Evolutionary conservation across 2,113 vertebrate genomes (phyloP).

Genomic region (Triplophysa dalaica): DNA sequence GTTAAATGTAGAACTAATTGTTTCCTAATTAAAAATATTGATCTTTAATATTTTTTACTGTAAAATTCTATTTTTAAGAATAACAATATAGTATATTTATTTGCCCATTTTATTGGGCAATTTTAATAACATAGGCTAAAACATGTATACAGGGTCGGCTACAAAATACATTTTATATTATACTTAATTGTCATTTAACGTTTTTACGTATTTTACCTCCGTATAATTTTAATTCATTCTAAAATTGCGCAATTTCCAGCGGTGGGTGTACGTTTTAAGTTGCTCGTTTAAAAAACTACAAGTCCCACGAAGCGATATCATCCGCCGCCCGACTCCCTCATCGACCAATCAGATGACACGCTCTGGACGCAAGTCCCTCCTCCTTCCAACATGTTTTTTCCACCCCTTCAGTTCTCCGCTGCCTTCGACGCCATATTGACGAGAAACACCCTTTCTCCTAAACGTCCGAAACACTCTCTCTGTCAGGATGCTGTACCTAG

Average conservation of each 20-base stretch:
- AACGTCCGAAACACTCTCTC: slow-evolving; percentile 55
- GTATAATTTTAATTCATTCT: background rate
- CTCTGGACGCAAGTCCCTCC: slow-evolving; percentile 59
- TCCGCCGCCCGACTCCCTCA: background rate
- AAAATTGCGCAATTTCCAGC: background rate
- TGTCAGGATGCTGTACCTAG: slow-evolving; percentile 91
- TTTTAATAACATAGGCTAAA: too few species aligned
- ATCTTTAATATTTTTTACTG: too few species aligned
- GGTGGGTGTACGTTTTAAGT: background rate
- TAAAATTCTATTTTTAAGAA: too few species aligned
- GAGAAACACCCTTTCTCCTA: slow-evolving; percentile 62
- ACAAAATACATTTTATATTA: too few species aligned
- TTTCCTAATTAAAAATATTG: too few species aligned
- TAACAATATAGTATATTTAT: too few species aligned
- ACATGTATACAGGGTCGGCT: too few species aligned
- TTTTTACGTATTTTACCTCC: background rate
- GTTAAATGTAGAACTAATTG: background rate
- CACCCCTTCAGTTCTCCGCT: slow-evolving; percentile 72
- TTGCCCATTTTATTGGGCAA: too few species aligned
- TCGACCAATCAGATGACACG: slow-evolving; percentile 70
- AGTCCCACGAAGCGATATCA: slow-evolving; percentile 65
- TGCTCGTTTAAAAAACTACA: slow-evolving; percentile 69
- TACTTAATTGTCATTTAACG: background rate
- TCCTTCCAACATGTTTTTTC: slow-evolving; percentile 77
- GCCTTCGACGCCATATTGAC: slow-evolving; percentile 96